These are phyloP conservation scores for Cyrtonyx montezumae DNA, from an alignment of 2,113 vertebrate genomes.

Conservation along the genomic window DNA sequence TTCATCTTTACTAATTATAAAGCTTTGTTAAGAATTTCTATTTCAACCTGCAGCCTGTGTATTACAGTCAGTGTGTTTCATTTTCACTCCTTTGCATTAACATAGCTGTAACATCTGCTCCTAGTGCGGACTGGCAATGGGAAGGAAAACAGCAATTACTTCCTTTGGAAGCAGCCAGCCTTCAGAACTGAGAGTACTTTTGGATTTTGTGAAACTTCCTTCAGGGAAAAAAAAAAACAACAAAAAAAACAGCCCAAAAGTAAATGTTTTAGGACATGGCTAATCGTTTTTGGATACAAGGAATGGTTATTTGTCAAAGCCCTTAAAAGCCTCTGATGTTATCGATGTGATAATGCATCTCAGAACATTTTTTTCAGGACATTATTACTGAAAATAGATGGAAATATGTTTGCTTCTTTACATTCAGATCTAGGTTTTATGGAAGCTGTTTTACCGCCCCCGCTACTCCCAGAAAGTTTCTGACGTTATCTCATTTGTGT, in stretches of 20 bases:
- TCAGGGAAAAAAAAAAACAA: not conserved
- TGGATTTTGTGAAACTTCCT: not conserved
- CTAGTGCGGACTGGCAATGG: not conserved
- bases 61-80: not conserved
- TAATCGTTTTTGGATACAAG: not conserved
- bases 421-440: not conserved
- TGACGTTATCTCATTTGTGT: not conserved
- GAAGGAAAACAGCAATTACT: conserved; percentile 13
- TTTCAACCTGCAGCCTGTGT: not conserved
- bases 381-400: not conserved
- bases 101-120: not conserved
- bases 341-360: not conserved
- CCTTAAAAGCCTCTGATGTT: not conserved
- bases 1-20: conserved; percentile 21
- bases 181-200: not conserved
- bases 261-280: not conserved
- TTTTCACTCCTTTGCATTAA: not conserved
- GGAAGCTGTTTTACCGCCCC: not conserved
- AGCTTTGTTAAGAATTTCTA: not conserved
- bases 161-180: not conserved
- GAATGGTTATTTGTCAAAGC: not conserved
- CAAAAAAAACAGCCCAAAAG: not conserved
- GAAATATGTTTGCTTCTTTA: not conserved
- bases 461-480: not conserved
- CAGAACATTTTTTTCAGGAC: not conserved